Evolutionary conservation across 1,140 invertebrate genomes (phyloP).

Genomic region (Drosophila sturtevanti): DNA sequence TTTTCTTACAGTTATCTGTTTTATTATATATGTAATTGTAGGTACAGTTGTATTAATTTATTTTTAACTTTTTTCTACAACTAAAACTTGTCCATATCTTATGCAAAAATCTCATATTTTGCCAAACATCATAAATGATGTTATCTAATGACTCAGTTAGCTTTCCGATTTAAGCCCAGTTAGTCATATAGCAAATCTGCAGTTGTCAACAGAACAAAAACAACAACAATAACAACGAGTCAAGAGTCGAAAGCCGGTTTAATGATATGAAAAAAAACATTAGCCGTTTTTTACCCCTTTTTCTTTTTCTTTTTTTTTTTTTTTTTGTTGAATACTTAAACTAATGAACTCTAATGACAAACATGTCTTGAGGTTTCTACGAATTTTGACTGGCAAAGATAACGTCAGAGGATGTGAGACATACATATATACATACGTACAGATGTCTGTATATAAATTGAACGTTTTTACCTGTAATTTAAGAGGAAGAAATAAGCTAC

Average conservation of each 20-base stretch:
- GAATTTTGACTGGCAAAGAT: slow-evolving; percentile 48
- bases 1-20: slow-evolving; percentile 32
- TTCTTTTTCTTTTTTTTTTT: no score
- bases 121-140: slow-evolving; percentile 2
- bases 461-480: not conserved
- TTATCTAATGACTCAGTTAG: slow-evolving; percentile 12
- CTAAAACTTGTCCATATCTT: not conserved
- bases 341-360: slow-evolving; percentile 60
- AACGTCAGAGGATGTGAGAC: not conserved
- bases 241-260: slow-evolving; percentile 50
- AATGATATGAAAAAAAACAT: slow-evolving; percentile 52
- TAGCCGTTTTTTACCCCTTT: not conserved
- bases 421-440: not conserved
- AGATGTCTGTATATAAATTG: not conserved
- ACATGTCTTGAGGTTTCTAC: slow-evolving; percentile 34
- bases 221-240: not conserved
- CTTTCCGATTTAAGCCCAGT: slow-evolving; percentile 3
- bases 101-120: not conserved
- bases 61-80: not conserved
- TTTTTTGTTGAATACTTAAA: slow-evolving; percentile 33
- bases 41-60: slow-evolving; percentile 3
- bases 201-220: slow-evolving; percentile 12
- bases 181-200: slow-evolving; percentile 26
- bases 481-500: no score
- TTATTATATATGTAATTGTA: not conserved